phyloP scores from a whole-genome alignment of 2,797 vertebrate genomes.

The Falco cherrug region DNA sequence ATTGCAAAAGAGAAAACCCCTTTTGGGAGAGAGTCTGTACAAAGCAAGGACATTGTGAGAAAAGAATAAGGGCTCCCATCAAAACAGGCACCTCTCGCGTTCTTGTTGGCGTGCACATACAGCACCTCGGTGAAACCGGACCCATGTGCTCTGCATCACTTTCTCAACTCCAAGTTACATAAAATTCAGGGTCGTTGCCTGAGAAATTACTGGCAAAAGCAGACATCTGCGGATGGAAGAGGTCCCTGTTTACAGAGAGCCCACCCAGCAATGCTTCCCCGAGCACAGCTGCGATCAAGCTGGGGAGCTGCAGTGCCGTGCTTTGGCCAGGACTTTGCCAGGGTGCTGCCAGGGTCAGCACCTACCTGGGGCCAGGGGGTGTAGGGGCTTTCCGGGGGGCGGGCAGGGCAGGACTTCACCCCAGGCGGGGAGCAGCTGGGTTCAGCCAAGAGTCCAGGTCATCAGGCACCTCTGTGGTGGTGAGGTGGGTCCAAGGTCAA shows the following conservation, averaged over 20 bases:
- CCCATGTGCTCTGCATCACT: not conserved
- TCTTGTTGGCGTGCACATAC: not conserved
- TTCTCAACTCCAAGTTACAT: not conserved
- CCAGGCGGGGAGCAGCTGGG: not conserved
- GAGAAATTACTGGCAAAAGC: not conserved
- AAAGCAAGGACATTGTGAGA: not conserved
- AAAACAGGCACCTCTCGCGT: not conserved
- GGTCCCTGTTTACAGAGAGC: not conserved
- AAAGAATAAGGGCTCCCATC: not conserved
- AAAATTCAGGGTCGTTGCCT: not conserved
- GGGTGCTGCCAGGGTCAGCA: not conserved
- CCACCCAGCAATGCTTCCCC: not conserved
- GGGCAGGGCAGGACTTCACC: not conserved
- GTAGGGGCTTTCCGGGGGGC: not conserved
- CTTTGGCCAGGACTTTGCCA: not conserved
- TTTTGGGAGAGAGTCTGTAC: not conserved
- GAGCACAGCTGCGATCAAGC: not conserved
- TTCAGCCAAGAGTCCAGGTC: not conserved
- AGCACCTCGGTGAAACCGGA: not conserved
- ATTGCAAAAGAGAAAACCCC: slow-evolving; percentile 16
- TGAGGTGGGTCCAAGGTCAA: not conserved
- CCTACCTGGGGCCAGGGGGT: not conserved
- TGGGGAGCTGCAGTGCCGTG: not conserved
- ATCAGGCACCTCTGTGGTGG: not conserved
- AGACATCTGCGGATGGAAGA: not conserved